Percentiles rank a stretch among this genome's conserved stretches.
Evolutionary conservation across 2,888 invertebrate species (phyloP).

Genomic region (Diaprepes abbreviatus): DNA sequence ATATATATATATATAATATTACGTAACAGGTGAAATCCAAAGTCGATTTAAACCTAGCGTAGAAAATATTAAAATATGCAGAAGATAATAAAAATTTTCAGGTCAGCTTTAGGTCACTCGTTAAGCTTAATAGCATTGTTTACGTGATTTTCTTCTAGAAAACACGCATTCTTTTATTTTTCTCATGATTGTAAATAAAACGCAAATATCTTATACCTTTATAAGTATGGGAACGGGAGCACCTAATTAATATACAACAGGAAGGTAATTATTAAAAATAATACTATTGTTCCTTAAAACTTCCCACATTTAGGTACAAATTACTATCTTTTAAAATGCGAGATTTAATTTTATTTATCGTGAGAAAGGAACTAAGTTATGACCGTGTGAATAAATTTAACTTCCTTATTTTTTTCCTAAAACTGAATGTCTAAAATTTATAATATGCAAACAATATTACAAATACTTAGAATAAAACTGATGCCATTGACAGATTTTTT

Average conservation of each 20-base stretch:
- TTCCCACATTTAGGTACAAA: conserved; percentile 64
- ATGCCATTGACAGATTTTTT: too few species aligned
- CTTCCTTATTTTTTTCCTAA: conserved; percentile 43
- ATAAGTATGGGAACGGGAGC: conserved; percentile 65
- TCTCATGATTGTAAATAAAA: conserved; percentile 39
- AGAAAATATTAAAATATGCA: background rate
- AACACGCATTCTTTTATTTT: conserved; percentile 37
- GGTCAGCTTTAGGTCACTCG: conserved; percentile 26
- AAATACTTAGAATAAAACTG: background rate
- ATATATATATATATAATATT: background rate
- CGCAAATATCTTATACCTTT: conserved; percentile 39
- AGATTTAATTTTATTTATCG: conserved; percentile 58
- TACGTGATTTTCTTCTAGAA: conserved; percentile 31
- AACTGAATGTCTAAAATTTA: background rate
- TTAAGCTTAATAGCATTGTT: conserved; percentile 34
- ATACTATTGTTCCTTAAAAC: conserved; percentile 63
- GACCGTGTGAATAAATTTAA: conserved; percentile 43
- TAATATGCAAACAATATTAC: background rate
- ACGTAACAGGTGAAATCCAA: too few species aligned
- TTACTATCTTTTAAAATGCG: conserved; percentile 55
- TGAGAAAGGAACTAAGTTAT: conserved; percentile 54
- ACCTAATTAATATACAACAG: conserved; percentile 67
- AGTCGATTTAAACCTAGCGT: too few species aligned
- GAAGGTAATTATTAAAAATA: conserved; percentile 67
- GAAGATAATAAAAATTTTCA: conserved; percentile 1